Percentiles rank a stretch among this genome's conserved stretches.
Conservation (phyloP, 53 echinoderm and acorn worm species). For the Holothuria leucospilota region DNA sequence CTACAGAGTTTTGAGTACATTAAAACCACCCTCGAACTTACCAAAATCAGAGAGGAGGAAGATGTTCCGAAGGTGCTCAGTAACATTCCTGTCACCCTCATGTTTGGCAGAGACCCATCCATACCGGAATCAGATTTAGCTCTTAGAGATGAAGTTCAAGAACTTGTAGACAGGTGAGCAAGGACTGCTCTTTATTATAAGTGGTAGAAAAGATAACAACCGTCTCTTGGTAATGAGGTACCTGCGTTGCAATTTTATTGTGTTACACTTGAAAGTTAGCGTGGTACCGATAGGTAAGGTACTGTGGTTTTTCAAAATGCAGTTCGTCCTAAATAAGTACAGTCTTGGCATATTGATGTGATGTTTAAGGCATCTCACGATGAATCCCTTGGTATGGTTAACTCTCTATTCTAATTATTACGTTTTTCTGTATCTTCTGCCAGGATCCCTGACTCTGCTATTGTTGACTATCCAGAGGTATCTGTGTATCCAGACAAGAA, state of each 20-base stretch:
- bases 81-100: slow-evolving; percentile 73
- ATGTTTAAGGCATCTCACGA: too few species aligned
- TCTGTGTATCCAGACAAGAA: neutral
- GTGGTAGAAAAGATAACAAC: too few species aligned
- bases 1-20: slow-evolving; percentile 81
- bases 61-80: slow-evolving; percentile 61
- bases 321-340: too few species aligned
- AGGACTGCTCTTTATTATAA: too few species aligned
- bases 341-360: too few species aligned
- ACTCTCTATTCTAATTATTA: too few species aligned
- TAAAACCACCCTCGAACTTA: slow-evolving; percentile 65
- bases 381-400: too few species aligned
- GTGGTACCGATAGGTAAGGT: too few species aligned
- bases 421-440: neutral
- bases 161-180: slow-evolving; percentile 40
- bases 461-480: slow-evolving; percentile 11
- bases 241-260: too few species aligned
- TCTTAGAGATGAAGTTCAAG: slow-evolving; percentile 63
- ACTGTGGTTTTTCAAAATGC: too few species aligned
- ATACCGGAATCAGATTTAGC: slow-evolving; percentile 77
- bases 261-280: too few species aligned
- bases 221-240: too few species aligned
- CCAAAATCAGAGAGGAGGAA: slow-evolving; percentile 57
- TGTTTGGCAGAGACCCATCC: slow-evolving; percentile 82
- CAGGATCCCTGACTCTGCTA: slow-evolving; percentile 15